These are phyloP conservation scores for Nephrotoma appendiculata DNA, from an alignment of 2,888 invertebrate species.

Conservation along the genomic window DNA sequence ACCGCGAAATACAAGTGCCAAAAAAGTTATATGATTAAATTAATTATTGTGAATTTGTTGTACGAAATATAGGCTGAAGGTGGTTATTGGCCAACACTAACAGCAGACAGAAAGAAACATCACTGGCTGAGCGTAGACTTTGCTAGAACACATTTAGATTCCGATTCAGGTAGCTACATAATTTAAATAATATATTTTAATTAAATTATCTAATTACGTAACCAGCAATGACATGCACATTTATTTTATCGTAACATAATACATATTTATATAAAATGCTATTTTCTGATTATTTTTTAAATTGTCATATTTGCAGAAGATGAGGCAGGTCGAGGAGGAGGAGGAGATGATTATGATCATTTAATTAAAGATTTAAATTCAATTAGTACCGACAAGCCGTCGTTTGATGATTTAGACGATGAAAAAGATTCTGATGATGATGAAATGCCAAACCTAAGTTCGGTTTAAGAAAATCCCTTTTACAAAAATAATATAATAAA, in stretches of 20 bases:
- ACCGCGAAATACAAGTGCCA: conserved; percentile 9
- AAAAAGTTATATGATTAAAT: background rate
- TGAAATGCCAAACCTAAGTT: conserved; percentile 42
- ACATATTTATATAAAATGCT: background rate
- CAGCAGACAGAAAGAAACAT: conserved; percentile 75
- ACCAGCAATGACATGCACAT: background rate
- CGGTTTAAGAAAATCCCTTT: background rate
- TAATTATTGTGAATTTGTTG: background rate
- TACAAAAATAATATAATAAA: background rate
- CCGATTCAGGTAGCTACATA: background rate
- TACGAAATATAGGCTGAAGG: conserved; percentile 37
- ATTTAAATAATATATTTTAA: background rate
- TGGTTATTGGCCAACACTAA: conserved; percentile 78
- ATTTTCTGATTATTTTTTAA: conserved; percentile 4
- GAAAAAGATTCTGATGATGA: conserved; percentile 65
- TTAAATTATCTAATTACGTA: background rate
- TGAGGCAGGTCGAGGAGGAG: conserved; percentile 5
- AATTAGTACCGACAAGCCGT: conserved; percentile 45
- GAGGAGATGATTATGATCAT: background rate
- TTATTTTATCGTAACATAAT: background rate
- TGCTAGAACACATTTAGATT: conserved; percentile 42
- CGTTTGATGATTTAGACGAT: conserved; percentile 60
- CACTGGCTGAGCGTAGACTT: conserved; percentile 97
- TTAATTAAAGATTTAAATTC: conserved; percentile 11
- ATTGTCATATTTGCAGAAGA: background rate